Evolutionary conservation across 2,888 invertebrate species (phyloP), one percentile per base, ranked within the genome.

Genomic region (Parnassius glacialis): DNA sequence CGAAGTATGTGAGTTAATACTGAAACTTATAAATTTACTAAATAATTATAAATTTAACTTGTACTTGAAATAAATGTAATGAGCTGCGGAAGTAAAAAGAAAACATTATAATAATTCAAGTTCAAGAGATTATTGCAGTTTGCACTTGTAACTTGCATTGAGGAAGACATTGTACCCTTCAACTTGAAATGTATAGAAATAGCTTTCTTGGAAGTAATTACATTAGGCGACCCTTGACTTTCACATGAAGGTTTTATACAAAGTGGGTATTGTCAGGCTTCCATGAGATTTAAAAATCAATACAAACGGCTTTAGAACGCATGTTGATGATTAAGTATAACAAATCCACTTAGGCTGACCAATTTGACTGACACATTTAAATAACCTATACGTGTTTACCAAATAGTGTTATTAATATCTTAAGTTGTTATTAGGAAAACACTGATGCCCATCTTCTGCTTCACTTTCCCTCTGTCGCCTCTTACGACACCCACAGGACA

Each of bases 81-180:
- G 93, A 72, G 92, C 93, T 72, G 93, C 94, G 95, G 95, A 81
- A 86, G 88, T 57, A 41, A 25, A 57, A 57, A 57, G 55, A 55
- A 44, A 12, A 16, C n/a, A 51, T 62, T 51, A 25, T 51, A 47
- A 20, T 61, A 57, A 58, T 34, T 57, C 62, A 57, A 62, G 62
- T 58, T 64, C 59, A 62, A 62, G 62, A 57, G 48, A 50, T 50
- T 54, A 62, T 13, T 57, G 34, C 54, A 57, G 62, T 57, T 64
- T 61, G 25, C 54, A 55, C 48, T 51, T 50, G 42, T 42, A 55
- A 12, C 20, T 10, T 48, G 42, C 20, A 55, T 20, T 34, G 13
- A 57, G 61, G 61, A 62, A 61, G 61, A 13, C 20, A 52, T 25
- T 56, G 25, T 54, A 73, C 72, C 85, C 83, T 85, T 87, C 80